phyloP scores from a whole-genome alignment of 1,140 invertebrate genomes.

The Drosophila rhopaloa region DNA sequence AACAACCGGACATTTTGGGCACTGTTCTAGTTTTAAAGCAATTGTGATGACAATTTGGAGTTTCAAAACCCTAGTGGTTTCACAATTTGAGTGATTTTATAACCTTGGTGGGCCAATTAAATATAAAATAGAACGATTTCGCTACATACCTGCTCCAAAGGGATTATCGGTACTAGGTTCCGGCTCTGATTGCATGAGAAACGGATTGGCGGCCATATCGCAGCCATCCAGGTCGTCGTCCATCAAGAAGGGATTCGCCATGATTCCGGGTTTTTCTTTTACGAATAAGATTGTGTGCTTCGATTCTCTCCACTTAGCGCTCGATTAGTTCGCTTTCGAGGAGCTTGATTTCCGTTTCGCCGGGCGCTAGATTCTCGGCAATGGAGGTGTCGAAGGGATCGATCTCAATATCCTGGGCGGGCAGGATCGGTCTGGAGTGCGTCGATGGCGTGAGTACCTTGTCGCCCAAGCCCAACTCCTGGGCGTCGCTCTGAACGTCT shows the following conservation, averaged over 20 bases:
- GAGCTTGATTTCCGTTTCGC: conserved; percentile 91
- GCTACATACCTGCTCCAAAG: conserved; percentile 41
- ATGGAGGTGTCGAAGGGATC: conserved; percentile 94
- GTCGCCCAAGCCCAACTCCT: conserved; percentile 80
- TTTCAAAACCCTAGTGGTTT: too few species aligned
- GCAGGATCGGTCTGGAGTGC: conserved; percentile 37
- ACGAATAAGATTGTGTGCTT: not conserved
- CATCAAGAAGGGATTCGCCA: conserved; percentile 92
- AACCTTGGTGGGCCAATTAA: too few species aligned
- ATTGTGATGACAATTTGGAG: too few species aligned
- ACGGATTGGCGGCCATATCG: conserved; percentile 87
- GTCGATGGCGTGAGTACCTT: conserved; percentile 81
- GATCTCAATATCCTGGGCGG: conserved; percentile 85
- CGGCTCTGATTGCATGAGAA: conserved; percentile 73
- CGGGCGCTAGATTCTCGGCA: conserved; percentile 90
- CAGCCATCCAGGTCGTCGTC: conserved; percentile 86
- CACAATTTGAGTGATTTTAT: too few species aligned
- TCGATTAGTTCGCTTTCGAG: conserved; percentile 90
- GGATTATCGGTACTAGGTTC: conserved; percentile 69
- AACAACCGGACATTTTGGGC: too few species aligned
- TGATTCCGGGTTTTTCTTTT: conserved; percentile 71
- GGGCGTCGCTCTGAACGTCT: conserved; percentile 82
- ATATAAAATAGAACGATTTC: too few species aligned
- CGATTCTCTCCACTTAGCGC: conserved; percentile 45
- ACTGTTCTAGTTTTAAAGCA: too few species aligned